Evolutionary conservation across 2,797 vertebrate genomes (phyloP).

Genomic region (Catamblyrhynchus diadema): DNA sequence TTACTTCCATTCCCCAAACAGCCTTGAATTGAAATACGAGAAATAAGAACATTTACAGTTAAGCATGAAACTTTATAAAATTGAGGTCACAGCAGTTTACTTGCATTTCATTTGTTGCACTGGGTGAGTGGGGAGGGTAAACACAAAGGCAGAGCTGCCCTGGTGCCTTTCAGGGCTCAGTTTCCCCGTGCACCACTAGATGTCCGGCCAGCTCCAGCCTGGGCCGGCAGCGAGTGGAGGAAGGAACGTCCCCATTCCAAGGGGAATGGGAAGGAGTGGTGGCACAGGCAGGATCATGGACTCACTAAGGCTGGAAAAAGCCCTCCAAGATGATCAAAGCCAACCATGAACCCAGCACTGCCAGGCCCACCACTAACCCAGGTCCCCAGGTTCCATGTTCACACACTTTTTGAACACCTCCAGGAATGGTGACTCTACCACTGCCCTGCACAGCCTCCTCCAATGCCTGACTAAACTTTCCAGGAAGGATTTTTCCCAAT

Average conservation of each 20-base stretch:
- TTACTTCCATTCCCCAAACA: background rate
- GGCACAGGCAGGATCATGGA: background rate
- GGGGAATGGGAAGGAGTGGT: background rate
- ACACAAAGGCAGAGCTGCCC: background rate
- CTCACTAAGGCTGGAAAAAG: background rate
- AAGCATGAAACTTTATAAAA: background rate
- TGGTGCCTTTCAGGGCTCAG: background rate
- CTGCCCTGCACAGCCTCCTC: background rate
- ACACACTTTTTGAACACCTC: accelerated
- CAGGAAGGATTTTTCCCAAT: background rate
- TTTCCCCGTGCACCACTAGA: conserved; percentile 31
- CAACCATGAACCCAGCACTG: background rate
- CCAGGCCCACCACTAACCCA: background rate
- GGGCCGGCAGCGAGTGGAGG: accelerated
- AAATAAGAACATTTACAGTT: background rate
- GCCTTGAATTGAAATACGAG: background rate
- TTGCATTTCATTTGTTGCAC: background rate
- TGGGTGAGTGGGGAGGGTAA: background rate
- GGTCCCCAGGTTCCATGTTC: accelerated
- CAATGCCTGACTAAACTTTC: background rate
- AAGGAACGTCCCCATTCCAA: background rate
- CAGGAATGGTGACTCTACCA: background rate
- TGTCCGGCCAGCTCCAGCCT: background rate
- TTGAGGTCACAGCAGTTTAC: background rate
- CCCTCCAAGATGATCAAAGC: background rate